Percentiles rank a stretch among this genome's conserved stretches.
Conservation (phyloP, 2,797 vertebrate genomes). For the Sandelia bainsii region DNA sequence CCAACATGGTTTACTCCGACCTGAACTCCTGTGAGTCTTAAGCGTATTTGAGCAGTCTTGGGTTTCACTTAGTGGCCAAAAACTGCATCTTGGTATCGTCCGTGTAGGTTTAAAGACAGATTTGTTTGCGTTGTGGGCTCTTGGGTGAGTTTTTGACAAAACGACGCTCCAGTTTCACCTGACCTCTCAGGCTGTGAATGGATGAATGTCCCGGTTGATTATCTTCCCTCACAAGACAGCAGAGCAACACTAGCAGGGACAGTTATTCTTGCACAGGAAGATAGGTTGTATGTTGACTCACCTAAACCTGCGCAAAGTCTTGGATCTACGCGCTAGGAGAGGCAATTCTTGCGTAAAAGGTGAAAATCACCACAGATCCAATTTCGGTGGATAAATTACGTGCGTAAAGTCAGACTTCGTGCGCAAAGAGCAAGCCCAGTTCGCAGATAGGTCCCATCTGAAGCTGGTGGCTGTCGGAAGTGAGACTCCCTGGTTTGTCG, state of each 20-base stretch:
- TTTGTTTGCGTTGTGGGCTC: slow-evolving; percentile 14
- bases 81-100: slow-evolving; percentile 9
- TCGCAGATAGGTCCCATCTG: slow-evolving; percentile 39
- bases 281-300: background rate
- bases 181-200: slow-evolving; percentile 15
- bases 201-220: slow-evolving; percentile 30
- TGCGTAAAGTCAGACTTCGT: slow-evolving; percentile 47
- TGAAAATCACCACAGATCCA: background rate
- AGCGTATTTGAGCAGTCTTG: slow-evolving; percentile 18
- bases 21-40: slow-evolving; percentile 23
- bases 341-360: slow-evolving; percentile 5
- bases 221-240: slow-evolving; percentile 5
- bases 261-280: slow-evolving; percentile 22
- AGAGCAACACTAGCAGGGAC: slow-evolving; percentile 17
- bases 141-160: slow-evolving; percentile 27
- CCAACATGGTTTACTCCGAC: slow-evolving; percentile 62
- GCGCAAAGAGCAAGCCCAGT: slow-evolving; percentile 45
- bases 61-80: slow-evolving; percentile 23
- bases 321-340: background rate
- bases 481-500: slow-evolving; percentile 71
- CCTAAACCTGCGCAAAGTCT: slow-evolving; percentile 41
- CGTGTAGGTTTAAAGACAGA: background rate
- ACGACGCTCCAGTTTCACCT: slow-evolving; percentile 16
- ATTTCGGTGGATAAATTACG: background rate
- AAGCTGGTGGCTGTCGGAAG: slow-evolving; percentile 49